Evolutionary conservation across 2,888 invertebrate genomes (phyloP).

Genomic region (Sussaba pulchella): DNA sequence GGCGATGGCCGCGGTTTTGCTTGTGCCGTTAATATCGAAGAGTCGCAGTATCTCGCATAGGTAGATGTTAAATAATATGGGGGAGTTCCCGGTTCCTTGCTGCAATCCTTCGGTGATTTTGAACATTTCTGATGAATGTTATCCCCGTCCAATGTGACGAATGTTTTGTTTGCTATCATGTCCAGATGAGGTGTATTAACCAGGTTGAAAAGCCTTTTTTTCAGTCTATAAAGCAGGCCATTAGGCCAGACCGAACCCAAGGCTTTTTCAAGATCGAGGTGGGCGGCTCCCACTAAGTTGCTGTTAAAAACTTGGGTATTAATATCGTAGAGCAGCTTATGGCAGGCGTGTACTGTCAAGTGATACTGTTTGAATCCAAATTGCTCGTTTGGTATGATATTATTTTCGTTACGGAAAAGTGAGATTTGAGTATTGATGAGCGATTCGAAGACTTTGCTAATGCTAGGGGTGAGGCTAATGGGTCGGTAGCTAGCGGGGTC

Average conservation of each 20-base stretch:
- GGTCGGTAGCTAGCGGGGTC: constrained; percentile 55
- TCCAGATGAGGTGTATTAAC: neutral
- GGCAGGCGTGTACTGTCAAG: constrained; percentile 27
- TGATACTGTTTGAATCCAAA: constrained; percentile 55
- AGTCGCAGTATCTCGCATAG: neutral
- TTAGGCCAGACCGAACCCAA: constrained; percentile 46
- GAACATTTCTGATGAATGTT: neutral
- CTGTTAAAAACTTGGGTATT: neutral
- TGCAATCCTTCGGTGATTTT: neutral
- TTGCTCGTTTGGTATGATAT: constrained; percentile 43
- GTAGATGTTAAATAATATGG: neutral
- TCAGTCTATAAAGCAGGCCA: constrained; percentile 31
- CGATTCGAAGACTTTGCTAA: too few relatives aligned
- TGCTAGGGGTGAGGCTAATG: constrained; percentile 54
- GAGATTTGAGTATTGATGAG: constrained; percentile 3
- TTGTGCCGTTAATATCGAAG: neutral
- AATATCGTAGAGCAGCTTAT: constrained; percentile 46
- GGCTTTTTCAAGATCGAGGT: constrained; percentile 47
- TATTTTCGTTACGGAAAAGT: neutral
- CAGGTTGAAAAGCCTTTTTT: neutral
- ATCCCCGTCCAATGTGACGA: neutral
- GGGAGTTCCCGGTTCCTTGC: neutral
- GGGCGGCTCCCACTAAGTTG: constrained; percentile 3
- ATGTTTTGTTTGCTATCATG: neutral
- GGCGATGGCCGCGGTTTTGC: neutral